phyloP scores from a whole-genome alignment of 2,888 invertebrate genomes.

The Dolichomitus sp. region DNA sequence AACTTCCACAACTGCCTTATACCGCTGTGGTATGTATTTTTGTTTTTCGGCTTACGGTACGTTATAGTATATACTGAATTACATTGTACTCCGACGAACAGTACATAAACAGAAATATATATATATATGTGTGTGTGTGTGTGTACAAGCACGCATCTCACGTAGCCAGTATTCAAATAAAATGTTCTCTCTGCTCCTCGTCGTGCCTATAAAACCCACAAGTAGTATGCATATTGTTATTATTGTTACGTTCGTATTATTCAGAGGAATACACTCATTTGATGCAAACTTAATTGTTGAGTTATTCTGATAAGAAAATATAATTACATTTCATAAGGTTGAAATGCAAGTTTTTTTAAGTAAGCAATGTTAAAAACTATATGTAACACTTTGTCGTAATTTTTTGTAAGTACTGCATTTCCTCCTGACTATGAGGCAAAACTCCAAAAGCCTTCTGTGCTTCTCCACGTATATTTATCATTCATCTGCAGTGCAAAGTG shows the following conservation, averaged over 20 bases:
- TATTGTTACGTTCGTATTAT: conserved; percentile 27
- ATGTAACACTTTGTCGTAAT: too few species aligned
- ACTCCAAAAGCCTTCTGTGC: background rate
- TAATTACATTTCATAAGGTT: background rate
- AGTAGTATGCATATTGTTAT: conserved; percentile 35
- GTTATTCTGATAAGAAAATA: conserved; percentile 8
- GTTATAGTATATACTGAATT: conserved; percentile 44
- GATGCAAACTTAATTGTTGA: background rate
- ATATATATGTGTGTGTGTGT: background rate
- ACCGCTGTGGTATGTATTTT: conserved; percentile 55
- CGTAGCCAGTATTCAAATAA: conserved; percentile 52
- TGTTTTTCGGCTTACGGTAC: conserved; percentile 57
- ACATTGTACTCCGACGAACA: conserved; percentile 37
- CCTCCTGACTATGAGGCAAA: background rate
- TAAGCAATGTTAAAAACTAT: too few species aligned
- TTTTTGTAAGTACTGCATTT: too few species aligned
- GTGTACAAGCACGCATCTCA: conserved; percentile 27
- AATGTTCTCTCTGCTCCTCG: conserved; percentile 24
- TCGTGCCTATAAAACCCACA: conserved; percentile 26
- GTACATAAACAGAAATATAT: conserved; percentile 10
- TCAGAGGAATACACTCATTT: background rate
- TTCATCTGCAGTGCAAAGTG: conserved; percentile 13
- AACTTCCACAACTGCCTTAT: conserved; percentile 62
- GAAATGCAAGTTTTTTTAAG: background rate
- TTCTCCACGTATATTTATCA: background rate